These are phyloP conservation scores for Epirrhoe tristata DNA, from an alignment of 2,888 invertebrate genomes.

Conservation along the genomic window DNA sequence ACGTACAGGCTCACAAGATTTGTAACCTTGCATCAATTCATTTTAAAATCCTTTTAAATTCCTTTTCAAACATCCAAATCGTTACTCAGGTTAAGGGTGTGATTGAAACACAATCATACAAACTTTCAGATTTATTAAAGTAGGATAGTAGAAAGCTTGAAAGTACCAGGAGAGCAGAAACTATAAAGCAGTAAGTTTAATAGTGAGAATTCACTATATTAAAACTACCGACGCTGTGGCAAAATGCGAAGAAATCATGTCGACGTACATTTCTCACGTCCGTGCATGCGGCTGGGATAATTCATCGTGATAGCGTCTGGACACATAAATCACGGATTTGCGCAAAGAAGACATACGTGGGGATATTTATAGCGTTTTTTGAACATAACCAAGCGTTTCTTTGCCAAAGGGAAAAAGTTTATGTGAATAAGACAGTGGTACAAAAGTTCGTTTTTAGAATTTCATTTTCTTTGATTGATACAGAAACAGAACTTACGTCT, in stretches of 20 bases:
- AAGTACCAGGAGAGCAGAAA: background rate
- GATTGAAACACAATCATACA: too few relatives aligned
- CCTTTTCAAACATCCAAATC: too few relatives aligned
- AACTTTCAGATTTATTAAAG: too few relatives aligned
- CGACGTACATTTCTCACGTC: constrained; percentile 64
- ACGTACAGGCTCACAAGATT: too few relatives aligned
- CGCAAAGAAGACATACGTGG: constrained; percentile 28
- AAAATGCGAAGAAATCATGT: constrained; percentile 39
- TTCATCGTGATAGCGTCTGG: constrained; percentile 62
- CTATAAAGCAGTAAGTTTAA: background rate
- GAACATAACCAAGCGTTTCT: background rate
- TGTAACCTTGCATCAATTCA: too few relatives aligned
- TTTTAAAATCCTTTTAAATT: too few relatives aligned
- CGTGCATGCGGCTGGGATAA: constrained; percentile 65
- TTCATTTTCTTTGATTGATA: too few relatives aligned
- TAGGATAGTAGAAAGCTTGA: too few relatives aligned
- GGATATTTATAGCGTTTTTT: constrained; percentile 20
- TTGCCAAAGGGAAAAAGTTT: background rate
- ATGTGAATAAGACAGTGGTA: constrained; percentile 4
- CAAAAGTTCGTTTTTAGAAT: background rate
- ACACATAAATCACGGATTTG: constrained; percentile 70
- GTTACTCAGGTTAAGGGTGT: too few relatives aligned
- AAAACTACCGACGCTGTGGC: background rate
- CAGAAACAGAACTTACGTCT: too few relatives aligned
- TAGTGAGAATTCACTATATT: background rate